These are phyloP conservation scores for Drosophila rubida DNA, from an alignment of 2,888 invertebrate species.

Conservation along the genomic window DNA sequence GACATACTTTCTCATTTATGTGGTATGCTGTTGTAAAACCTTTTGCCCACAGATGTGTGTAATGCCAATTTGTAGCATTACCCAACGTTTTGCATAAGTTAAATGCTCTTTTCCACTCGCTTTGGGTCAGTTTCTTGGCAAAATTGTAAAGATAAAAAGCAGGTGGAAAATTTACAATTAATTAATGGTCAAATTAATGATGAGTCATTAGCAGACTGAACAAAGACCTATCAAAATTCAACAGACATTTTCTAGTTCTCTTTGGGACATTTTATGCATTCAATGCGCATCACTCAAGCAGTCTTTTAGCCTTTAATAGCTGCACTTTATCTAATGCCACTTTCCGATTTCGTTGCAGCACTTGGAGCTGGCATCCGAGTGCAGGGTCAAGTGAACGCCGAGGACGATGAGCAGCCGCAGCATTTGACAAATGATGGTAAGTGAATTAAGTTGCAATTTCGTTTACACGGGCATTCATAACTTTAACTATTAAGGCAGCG, in stretches of 20 bases:
- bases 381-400: constrained; percentile 4
- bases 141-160: no score
- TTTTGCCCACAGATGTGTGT: constrained; percentile 33
- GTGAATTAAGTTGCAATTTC: constrained; percentile 44
- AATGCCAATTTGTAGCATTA: constrained; percentile 53
- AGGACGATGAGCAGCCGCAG: constrained; percentile 72
- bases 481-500: constrained; percentile 84
- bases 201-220: no score
- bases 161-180: no score
- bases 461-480: constrained; percentile 63
- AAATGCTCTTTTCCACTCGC: neutral
- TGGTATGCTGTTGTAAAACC: constrained; percentile 9
- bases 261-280: neutral
- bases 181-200: no score
- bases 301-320: neutral
- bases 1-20: constrained; percentile 55
- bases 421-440: constrained; percentile 82
- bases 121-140: constrained; percentile 19
- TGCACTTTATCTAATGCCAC: neutral
- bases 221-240: no score
- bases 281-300: neutral
- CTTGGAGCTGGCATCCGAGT: constrained; percentile 32
- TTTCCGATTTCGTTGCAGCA: constrained; percentile 26
- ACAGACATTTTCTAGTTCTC: no score
- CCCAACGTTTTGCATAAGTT: constrained; percentile 45